Evolutionary conservation across 2,797 vertebrate species (phyloP).

Genomic region (Aeoliscus strigatus): DNA sequence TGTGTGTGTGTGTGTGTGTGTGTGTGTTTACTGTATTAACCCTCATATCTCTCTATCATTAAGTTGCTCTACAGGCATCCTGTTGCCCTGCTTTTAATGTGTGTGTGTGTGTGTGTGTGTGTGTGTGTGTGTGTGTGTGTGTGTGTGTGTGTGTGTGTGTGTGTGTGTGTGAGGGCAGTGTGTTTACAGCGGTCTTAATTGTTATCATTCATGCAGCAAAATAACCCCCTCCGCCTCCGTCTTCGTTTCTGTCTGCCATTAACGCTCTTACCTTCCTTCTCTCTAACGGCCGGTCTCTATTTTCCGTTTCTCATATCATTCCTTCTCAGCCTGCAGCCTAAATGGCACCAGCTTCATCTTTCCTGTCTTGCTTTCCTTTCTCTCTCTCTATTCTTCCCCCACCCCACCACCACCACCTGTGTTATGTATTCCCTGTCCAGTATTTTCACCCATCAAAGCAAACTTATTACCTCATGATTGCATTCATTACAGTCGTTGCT

Average conservation of each 20-base stretch:
- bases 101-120: slow-evolving; percentile 13
- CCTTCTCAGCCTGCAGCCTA: slow-evolving; percentile 65
- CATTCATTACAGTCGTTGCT: slow-evolving; percentile 47
- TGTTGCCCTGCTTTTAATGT: slow-evolving; percentile 33
- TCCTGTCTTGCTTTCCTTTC: slow-evolving; percentile 40
- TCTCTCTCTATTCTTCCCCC: slow-evolving; percentile 20
- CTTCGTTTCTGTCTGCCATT: slow-evolving; percentile 61
- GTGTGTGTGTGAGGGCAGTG: slow-evolving; percentile 43
- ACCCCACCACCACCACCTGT: slow-evolving; percentile 23
- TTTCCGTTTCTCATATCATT: slow-evolving; percentile 59
- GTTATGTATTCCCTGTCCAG: slow-evolving; percentile 42
- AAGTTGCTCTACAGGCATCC: slow-evolving; percentile 31
- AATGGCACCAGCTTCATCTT: slow-evolving; percentile 69
- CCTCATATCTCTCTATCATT: slow-evolving; percentile 58
- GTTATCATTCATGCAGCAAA: slow-evolving; percentile 73
- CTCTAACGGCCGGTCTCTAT: slow-evolving; percentile 58
- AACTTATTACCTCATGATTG: slow-evolving; percentile 56
- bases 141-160: slow-evolving; percentile 18
- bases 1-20: slow-evolving; percentile 37
- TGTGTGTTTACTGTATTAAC: slow-evolving; percentile 52
- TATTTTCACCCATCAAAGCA: slow-evolving; percentile 48
- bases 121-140: slow-evolving; percentile 7
- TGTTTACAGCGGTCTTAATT: slow-evolving; percentile 71
- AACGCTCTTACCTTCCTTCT: slow-evolving; percentile 38
- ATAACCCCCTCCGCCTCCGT: slow-evolving; percentile 61